Percentiles rank a stretch among this genome's conserved stretches.
Conservation (phyloP, 2,113 vertebrate genomes). For the Manacus vitellinus region DNA sequence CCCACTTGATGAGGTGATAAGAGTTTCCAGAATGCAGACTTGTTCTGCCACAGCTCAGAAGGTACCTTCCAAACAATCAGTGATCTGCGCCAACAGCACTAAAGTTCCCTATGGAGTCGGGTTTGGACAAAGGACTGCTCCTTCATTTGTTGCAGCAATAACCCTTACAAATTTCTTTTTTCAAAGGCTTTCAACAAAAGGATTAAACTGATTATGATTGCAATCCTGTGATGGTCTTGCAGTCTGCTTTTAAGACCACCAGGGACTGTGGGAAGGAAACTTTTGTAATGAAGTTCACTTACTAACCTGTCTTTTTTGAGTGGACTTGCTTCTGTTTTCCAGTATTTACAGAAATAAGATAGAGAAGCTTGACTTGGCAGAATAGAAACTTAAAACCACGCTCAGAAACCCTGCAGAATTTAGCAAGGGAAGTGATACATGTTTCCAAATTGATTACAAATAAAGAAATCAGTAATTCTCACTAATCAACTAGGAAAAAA, state of each 20-base stretch:
- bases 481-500: neutral
- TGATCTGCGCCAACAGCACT: fast-evolving
- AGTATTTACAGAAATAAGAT: neutral
- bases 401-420: neutral
- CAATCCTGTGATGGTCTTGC: neutral
- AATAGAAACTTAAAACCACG: neutral
- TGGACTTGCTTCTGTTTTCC: neutral
- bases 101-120: fast-evolving
- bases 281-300: neutral
- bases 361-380: neutral
- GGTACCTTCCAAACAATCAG: fast-evolving
- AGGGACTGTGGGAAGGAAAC: neutral
- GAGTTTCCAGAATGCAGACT: neutral
- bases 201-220: neutral
- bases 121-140: neutral
- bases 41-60: neutral
- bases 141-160: neutral
- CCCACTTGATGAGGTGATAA: fast-evolving
- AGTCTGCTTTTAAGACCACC: neutral
- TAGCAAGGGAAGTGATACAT: neutral
- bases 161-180: neutral
- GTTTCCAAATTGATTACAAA: neutral
- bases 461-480: neutral
- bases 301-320: neutral
- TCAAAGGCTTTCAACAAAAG: neutral